phyloP scores from a whole-genome alignment of 2,797 vertebrate genomes.

The Nyctalus aviator region DNA sequence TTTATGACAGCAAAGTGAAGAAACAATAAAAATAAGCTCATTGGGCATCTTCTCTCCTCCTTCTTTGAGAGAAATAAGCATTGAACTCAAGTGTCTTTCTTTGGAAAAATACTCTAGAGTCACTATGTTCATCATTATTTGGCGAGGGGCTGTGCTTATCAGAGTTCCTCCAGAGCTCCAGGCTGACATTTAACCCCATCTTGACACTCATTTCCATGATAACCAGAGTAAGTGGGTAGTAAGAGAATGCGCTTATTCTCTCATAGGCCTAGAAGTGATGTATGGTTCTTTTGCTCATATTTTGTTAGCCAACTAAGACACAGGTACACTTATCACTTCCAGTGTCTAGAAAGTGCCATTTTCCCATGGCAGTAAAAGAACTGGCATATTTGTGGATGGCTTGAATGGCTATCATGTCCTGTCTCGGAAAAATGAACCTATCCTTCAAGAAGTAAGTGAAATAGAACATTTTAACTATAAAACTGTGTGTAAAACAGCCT shows the following conservation, averaged over 20 bases:
- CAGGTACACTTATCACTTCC: neutral
- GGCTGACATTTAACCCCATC: neutral
- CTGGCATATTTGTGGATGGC: neutral
- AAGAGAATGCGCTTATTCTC: neutral
- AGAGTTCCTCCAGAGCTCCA: neutral
- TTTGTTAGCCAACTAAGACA: neutral
- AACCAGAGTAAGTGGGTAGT: neutral
- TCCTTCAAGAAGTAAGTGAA: neutral
- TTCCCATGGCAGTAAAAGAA: neutral
- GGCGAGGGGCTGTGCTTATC: neutral
- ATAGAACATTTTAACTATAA: neutral
- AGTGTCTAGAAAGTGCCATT: neutral
- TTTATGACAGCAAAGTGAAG: neutral
- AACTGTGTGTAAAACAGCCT: neutral
- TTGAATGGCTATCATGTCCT: neutral
- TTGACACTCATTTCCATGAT: neutral
- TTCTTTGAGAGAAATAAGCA: neutral
- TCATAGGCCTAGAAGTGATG: neutral
- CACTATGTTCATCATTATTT: neutral
- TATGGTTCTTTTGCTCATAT: neutral
- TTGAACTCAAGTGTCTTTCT: neutral
- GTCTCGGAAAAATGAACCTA: neutral
- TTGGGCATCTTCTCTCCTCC: neutral
- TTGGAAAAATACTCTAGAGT: neutral
- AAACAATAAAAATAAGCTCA: neutral